Evolutionary conservation across 2,888 invertebrate species (phyloP), one percentile per base, ranked within the genome.

Genomic region (Polia nebulosa): DNA sequence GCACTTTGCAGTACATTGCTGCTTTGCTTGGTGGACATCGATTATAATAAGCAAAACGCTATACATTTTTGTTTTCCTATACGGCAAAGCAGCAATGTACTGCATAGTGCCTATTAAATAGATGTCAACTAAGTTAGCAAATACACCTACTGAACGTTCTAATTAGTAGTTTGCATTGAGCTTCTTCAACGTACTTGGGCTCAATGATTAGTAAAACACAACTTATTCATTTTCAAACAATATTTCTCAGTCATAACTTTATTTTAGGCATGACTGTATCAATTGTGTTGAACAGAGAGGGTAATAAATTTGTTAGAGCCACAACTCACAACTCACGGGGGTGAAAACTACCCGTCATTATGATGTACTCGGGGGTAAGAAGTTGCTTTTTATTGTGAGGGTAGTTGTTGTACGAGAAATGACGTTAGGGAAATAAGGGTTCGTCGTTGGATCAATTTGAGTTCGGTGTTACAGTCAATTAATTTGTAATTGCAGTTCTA

Each of bases 301-400:
- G 83, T 84, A 88, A 91, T 91, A 91, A 91, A 90, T 90, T 88
- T 83, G 87, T 88, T 86, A 88, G 79, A 75, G 76, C 68, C 64
- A 76, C 78, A 88, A 78, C 69, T 72, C 68, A 75, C 78, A 88
- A 80, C 52, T 32, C 52, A 52, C 52, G 20, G 84, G 92, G 92
- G 92, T 85, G 88, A 87, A 90, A 92, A 89, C 88, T 87, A 90
- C 92, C 76, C 92, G 93, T 93, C 93, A 93, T 90, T 80, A 82
- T 78, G 78, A 78, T 64, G 72, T 61, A 70, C 71, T 73, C 63
- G 64, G 49, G 78, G 78, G 83, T 63, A 73, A 72, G 59, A 53
- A 66, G 65, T 81, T 69, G 70, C 57, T 74, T 80, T 83, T 84
- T 83, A 80, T 82, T 84, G 76, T 73, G 39, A 52, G 59, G 60